These are phyloP conservation scores for Clivina fossor DNA, from an alignment of 2,888 invertebrate species.

Conservation along the genomic window DNA sequence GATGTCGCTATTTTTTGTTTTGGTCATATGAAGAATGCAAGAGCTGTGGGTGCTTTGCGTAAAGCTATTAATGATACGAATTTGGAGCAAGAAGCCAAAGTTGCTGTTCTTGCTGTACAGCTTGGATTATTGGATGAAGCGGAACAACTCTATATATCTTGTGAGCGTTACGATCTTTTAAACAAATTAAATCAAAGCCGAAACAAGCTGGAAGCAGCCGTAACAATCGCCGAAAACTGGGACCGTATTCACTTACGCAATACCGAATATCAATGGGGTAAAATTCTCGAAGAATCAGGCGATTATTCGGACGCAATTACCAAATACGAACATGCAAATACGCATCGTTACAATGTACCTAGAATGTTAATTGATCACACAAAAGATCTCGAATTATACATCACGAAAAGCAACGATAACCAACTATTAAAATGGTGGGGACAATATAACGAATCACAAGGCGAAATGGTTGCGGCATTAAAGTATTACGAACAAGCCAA, in stretches of 20 bases:
- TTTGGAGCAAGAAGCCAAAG: constrained; percentile 77
- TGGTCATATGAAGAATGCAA: constrained; percentile 80
- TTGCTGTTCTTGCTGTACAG: constrained; percentile 87
- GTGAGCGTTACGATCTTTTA: constrained; percentile 81
- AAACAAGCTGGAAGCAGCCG: constrained; percentile 74
- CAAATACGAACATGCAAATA: constrained; percentile 88
- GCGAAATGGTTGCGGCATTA: constrained; percentile 87
- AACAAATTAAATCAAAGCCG: constrained; percentile 78
- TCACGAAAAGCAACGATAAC: constrained; percentile 70
- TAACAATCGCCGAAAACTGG: constrained; percentile 70
- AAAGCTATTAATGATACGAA: constrained; percentile 71
- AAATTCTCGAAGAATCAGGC: constrained; percentile 68
- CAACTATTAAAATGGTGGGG: constrained; percentile 96
- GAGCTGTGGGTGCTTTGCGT: constrained; percentile 69
- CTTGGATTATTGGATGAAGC: constrained; percentile 91
- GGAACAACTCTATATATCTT: constrained; percentile 77
- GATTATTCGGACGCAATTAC: constrained; percentile 79
- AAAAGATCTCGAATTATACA: constrained; percentile 60
- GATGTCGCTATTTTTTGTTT: constrained; percentile 96
- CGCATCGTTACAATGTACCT: constrained; percentile 79
- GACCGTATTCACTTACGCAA: constrained; percentile 81
- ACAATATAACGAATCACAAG: constrained; percentile 92
- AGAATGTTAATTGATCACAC: constrained; percentile 79
- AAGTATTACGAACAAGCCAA: constrained; percentile 86
- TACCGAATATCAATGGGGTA: constrained; percentile 74